Evolutionary conservation across 1,140 invertebrate species (phyloP), one percentile per base, ranked within the genome.

Genomic region (Bombus consobrinus): DNA sequence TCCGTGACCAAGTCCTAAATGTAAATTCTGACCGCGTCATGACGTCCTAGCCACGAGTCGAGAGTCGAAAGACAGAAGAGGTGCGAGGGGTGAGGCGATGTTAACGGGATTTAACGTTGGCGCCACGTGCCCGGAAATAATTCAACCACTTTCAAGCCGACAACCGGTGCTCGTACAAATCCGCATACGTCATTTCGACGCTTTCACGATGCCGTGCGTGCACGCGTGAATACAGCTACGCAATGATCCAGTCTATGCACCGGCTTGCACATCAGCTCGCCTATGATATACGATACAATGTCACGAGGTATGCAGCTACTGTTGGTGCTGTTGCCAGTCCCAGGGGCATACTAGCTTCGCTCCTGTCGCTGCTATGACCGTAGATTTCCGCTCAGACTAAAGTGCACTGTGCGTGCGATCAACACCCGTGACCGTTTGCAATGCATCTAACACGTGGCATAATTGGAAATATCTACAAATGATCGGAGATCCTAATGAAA

Each of bases 101-200:
- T 32, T 53, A 43, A 47, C 77, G 68, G n/a, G 41, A 18, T 12
- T 72, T 39, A 47, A 85, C 64, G 66, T 72, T n/a, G 32, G 76
- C 39, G 66, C 28, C 68, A 41, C 76, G 68, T 64, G 74, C 53
- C 72, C 47, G 64, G 77, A 78, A 88, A 86, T 88, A 89, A 89
- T 89, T 89, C 83, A 88, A 88, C 59, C 87, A 88, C 78, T 88
- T 88, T 89, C 74, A 18, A 41, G 79, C 32, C 68, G 83, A 85
- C 77, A 73, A 62, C 68, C 41, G 22, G 39, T 32, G 77, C 32
- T 34, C 32, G 75, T 32, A 22, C 47, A 39, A 59, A 68, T 66
- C 76, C 39, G 57, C 83, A 75, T 88, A 79, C 71, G 72, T 83
- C 71, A 86, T 83, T 86, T 66, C 76, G 39, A 85, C 87, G 88